Evolutionary conservation across 2,888 invertebrate species (phyloP), one percentile per base, ranked within the genome.

Genomic region (Eupithecia pulchellata): DNA sequence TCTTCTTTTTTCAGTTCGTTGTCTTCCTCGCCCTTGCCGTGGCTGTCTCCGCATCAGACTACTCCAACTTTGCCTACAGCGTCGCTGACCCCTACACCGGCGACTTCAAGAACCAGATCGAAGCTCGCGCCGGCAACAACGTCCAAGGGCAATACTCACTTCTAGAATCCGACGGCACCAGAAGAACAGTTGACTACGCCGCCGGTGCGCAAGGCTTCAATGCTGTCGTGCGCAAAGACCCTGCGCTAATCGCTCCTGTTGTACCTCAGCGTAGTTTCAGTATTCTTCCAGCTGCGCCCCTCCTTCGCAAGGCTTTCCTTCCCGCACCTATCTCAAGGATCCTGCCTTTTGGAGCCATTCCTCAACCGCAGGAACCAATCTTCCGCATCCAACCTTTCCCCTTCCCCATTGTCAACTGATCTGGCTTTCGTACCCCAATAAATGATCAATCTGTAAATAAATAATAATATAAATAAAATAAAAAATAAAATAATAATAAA

Each of bases 121-220:
- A 88, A 75, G 78, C 76, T 69, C 84, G 87, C 42, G 77, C 78
- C 13, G 84, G 82, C 1, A 55, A 79, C 74, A 84, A 84, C 73
- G 84, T 85, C 34, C 76, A 79, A 66, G 85, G 84, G n/a, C 84
- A 85, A 72, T 84, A 86, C 80, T 84, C 94, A 58, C 86, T 95
- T 47, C 81, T 89, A 67, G 95, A 95, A n/a, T n/a, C n/a, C n/a
- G 95, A 95, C 77, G 95, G 95, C 14, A 92, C 91, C 62, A 89
- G 89, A 73, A 91, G 95, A 73, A 92, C 89, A 32, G 95, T 95
- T 0, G 95, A 95, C 85, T 95, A 95, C 85, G 91, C 92, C 20
- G 93, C 95, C 30, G 94, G 93, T 65, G 88, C 91, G 75, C 87
- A 84, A 71, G 95, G 95, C 14, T 95, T 95, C 89, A 95, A 94